These are phyloP conservation scores for Podiceps cristatus DNA, from an alignment of 2,113 vertebrate genomes.

Conservation along the genomic window DNA sequence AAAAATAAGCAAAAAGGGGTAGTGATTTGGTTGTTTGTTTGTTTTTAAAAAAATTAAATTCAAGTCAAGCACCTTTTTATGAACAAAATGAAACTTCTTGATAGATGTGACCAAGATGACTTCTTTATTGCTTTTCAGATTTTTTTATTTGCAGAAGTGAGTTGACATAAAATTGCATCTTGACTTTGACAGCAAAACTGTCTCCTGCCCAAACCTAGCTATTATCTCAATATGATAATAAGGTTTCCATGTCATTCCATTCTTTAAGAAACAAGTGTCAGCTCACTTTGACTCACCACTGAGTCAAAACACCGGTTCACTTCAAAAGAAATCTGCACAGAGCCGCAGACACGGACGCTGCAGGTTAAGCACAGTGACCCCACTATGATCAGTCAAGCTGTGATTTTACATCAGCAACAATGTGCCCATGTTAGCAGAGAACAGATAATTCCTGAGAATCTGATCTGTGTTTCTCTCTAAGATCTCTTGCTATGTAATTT, in stretches of 20 bases:
- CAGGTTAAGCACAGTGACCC: neutral
- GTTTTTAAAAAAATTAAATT: neutral
- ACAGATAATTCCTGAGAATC: neutral
- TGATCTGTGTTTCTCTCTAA: neutral
- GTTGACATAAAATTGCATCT: neutral
- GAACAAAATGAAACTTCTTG: neutral
- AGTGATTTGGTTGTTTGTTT: neutral
- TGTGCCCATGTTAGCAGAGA: fast-evolving
- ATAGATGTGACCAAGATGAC: neutral
- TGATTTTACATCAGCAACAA: neutral
- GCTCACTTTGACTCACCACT: neutral
- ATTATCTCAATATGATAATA: neutral
- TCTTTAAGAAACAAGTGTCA: neutral
- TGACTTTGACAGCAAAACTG: neutral
- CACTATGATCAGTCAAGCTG: neutral
- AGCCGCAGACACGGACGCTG: neutral
- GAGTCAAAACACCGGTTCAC: neutral
- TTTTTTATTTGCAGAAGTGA: neutral
- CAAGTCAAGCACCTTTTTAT: neutral
- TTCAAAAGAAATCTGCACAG: neutral
- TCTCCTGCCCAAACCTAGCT: neutral
- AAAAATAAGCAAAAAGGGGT: neutral
- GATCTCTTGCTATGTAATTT: neutral
- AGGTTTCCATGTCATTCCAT: neutral
- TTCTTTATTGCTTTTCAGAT: neutral